These are phyloP conservation scores for Phymastichus coffea DNA, from an alignment of 1,140 invertebrate genomes.

Conservation along the genomic window DNA sequence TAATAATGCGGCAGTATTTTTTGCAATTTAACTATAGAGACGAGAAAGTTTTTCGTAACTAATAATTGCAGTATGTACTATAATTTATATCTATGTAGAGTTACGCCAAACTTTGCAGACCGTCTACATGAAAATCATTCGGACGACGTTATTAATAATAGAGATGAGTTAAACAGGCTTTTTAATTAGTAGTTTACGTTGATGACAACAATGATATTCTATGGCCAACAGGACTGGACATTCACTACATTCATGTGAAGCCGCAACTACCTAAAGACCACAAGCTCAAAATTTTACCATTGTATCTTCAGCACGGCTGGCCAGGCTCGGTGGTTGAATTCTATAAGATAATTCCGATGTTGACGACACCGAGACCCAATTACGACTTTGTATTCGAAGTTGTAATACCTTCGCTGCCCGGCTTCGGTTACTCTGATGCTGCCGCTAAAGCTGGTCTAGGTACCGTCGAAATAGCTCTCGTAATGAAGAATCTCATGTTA, in stretches of 20 bases:
- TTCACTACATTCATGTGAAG: constrained; percentile 67
- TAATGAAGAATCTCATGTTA: constrained; percentile 82
- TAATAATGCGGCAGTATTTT: no score
- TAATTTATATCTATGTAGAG: no score
- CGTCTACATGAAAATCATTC: no score
- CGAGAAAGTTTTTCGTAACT: no score
- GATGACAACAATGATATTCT: no score
- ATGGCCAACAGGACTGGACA: constrained; percentile 65
- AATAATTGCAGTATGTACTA: no score
- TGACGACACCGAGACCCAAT: constrained; percentile 61
- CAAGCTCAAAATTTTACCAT: constrained; percentile 63
- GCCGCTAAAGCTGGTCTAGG: constrained; percentile 44
- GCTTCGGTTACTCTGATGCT: constrained; percentile 71
- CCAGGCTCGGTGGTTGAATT: constrained; percentile 86
- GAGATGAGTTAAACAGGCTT: constrained; percentile 55
- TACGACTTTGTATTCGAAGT: constrained; percentile 78
- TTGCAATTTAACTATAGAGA: no score
- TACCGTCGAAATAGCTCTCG: constrained; percentile 63
- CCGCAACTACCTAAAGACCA: constrained; percentile 53
- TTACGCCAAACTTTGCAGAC: no score
- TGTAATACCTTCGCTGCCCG: constrained; percentile 75
- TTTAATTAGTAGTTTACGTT: no score
- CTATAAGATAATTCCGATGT: constrained; percentile 74
- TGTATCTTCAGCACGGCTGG: constrained; percentile 85
- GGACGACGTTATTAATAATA: no score